Evolutionary conservation across 2,113 vertebrate species (phyloP).

Genomic region (Hoplias malabaricus): DNA sequence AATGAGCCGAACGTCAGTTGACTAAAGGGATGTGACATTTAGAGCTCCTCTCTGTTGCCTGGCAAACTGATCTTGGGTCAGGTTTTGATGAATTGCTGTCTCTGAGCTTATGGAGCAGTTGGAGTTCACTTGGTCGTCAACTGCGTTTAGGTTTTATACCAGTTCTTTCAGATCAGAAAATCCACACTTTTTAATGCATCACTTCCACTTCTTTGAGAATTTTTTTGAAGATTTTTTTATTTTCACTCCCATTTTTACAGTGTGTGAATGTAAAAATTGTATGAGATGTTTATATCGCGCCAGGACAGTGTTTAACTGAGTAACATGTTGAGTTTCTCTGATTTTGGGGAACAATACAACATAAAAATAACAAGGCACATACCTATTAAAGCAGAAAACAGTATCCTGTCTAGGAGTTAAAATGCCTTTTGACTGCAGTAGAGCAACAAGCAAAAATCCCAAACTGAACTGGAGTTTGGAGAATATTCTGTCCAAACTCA

Average conservation of each 20-base stretch:
- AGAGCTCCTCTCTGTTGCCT: background rate
- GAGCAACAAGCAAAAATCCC: no score
- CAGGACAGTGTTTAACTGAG: no score
- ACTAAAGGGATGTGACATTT: background rate
- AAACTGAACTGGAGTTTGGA: background rate
- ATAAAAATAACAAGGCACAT: no score
- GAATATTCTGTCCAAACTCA: background rate
- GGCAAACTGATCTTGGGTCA: background rate
- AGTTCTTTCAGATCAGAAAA: background rate
- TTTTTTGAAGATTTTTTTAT: background rate
- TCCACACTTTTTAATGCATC: background rate
- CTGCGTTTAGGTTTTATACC: background rate
- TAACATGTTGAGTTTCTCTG: no score
- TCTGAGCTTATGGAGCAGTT: background rate
- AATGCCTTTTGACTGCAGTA: no score
- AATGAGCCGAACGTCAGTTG: background rate
- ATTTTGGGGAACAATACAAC: no score
- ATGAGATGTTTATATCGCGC: no score
- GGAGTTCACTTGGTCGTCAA: background rate
- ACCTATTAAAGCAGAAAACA: no score
- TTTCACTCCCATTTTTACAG: no score
- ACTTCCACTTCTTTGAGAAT: background rate
- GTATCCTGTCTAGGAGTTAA: no score
- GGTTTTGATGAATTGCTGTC: background rate
- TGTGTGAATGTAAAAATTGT: no score